phyloP scores from a whole-genome alignment of 2,888 invertebrate genomes.

The Drosophila rellima region DNA sequence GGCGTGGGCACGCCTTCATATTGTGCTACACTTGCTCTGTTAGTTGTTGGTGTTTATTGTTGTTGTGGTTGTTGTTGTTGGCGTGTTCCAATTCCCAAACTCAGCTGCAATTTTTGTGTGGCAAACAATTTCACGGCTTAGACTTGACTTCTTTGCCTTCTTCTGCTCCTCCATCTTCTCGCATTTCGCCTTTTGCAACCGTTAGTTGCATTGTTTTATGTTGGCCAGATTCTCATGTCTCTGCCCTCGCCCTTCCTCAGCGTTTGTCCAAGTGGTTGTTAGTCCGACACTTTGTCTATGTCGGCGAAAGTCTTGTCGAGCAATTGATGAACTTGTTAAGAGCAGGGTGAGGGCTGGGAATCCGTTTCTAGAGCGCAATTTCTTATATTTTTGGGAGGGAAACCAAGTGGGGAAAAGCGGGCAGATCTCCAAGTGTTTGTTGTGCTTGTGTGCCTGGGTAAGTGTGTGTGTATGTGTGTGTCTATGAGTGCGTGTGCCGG shows the following conservation, averaged over 20 bases:
- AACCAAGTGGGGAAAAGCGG: neutral
- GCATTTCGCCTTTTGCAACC: neutral
- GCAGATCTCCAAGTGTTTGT: constrained; percentile 17
- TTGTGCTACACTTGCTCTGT: constrained; percentile 45
- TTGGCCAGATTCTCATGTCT: constrained; percentile 55
- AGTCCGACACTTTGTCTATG: constrained; percentile 71
- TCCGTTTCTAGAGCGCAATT: constrained; percentile 60
- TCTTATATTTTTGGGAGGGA: constrained; percentile 24
- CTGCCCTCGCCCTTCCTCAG: neutral
- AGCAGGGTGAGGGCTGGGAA: constrained; percentile 66
- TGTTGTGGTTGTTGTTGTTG: constrained; percentile 24
- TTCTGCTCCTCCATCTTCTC: neutral
- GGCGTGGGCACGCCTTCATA: constrained; percentile 45
- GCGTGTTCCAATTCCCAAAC: constrained; percentile 50
- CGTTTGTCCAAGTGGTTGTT: constrained; percentile 35
- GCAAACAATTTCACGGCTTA: constrained; percentile 60
- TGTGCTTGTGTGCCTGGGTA: constrained; percentile 30
- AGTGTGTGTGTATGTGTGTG: constrained; percentile 25
- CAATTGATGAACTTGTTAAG: constrained; percentile 83
- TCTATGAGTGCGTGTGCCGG: constrained; percentile 25
- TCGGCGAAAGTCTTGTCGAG: constrained; percentile 61
- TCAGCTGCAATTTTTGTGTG: constrained; percentile 51
- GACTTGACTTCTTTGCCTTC: constrained; percentile 47
- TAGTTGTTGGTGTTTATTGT: constrained; percentile 21
- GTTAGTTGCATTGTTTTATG: constrained; percentile 46